Conservation (phyloP, 1,140 invertebrate species). For the Leptoteleia sp. region DNA sequence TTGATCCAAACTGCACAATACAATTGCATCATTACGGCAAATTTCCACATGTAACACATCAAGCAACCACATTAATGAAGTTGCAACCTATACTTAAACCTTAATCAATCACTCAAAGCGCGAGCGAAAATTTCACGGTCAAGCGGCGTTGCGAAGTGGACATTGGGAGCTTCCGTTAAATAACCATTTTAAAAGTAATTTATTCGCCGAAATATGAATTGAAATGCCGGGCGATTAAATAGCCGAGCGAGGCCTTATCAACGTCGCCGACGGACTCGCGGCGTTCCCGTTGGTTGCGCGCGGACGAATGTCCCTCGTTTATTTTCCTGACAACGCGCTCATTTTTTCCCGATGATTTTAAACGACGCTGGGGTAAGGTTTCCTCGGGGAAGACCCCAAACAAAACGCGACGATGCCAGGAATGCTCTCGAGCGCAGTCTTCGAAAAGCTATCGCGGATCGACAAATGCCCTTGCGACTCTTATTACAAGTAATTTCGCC, state of each 20-base stretch:
- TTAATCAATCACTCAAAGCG: conserved; percentile 48
- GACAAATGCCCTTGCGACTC: conserved; percentile 65
- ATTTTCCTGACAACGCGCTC: conserved; percentile 32
- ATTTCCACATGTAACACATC: conserved; percentile 23
- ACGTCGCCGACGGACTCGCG: conserved; percentile 8
- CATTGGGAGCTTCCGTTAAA: conserved; percentile 42
- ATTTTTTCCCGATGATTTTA: conserved; percentile 58
- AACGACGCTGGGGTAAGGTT: conserved; percentile 38
- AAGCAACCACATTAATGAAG: conserved; percentile 41
- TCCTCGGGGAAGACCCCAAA: conserved; percentile 44
- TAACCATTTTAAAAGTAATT: conserved; percentile 38
- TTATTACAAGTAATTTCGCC: conserved; percentile 72
- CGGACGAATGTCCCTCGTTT: conserved; percentile 31
- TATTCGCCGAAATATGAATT: conserved; percentile 29
- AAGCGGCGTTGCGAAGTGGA: conserved; percentile 5
- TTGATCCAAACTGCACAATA: conserved; percentile 1
- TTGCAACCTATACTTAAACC: conserved; percentile 53
- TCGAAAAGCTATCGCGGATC: conserved; percentile 63
- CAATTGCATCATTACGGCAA: conserved; percentile 36
- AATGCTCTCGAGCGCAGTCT: conserved; percentile 49
- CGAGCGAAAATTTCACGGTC: conserved; percentile 13
- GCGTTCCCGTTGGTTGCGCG: neutral
- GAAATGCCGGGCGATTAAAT: too few relatives aligned
- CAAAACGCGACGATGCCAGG: conserved; percentile 47
- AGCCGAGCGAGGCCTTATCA: too few relatives aligned